Conservation (phyloP, 1,140 invertebrate genomes). For the Drosophila subpulchrella region DNA sequence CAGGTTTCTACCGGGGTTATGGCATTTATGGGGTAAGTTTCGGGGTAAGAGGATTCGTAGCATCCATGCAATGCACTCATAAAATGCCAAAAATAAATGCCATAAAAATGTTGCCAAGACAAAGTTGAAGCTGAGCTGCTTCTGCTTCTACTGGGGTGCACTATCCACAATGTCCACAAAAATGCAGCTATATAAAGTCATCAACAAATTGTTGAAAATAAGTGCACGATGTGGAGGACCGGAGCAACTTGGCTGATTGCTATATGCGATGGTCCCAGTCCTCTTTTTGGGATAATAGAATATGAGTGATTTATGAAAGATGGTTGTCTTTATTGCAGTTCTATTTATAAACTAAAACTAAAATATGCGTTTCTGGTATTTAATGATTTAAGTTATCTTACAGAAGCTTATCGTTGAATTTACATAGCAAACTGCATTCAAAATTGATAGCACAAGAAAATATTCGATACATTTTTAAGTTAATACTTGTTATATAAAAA, state of each 20-base stretch:
- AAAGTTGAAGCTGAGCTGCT: slow-evolving; percentile 60
- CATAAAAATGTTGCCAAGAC: slow-evolving; percentile 74
- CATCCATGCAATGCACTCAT: slow-evolving; percentile 53
- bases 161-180: slow-evolving; percentile 32
- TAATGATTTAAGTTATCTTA: not conserved
- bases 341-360: not conserved
- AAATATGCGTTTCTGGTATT: not conserved
- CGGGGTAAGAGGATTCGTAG: not conserved
- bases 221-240: not conserved
- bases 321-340: not conserved
- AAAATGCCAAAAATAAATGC: slow-evolving; percentile 78
- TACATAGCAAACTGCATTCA: too few relatives aligned
- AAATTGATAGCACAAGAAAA: too few relatives aligned
- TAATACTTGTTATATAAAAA: too few relatives aligned
- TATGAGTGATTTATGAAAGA: slow-evolving; percentile 22
- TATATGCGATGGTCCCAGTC: not conserved
- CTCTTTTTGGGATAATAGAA: not conserved
- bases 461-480: too few relatives aligned
- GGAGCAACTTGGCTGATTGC: slow-evolving; percentile 22
- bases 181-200: slow-evolving; percentile 50
- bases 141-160: slow-evolving; percentile 5
- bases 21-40: slow-evolving; percentile 33
- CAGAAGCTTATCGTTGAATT: not conserved
- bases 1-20: slow-evolving; percentile 22
- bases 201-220: slow-evolving; percentile 39